phyloP scores from a whole-genome alignment of 1,140 invertebrate genomes.

The Ganaspis sp. region DNA sequence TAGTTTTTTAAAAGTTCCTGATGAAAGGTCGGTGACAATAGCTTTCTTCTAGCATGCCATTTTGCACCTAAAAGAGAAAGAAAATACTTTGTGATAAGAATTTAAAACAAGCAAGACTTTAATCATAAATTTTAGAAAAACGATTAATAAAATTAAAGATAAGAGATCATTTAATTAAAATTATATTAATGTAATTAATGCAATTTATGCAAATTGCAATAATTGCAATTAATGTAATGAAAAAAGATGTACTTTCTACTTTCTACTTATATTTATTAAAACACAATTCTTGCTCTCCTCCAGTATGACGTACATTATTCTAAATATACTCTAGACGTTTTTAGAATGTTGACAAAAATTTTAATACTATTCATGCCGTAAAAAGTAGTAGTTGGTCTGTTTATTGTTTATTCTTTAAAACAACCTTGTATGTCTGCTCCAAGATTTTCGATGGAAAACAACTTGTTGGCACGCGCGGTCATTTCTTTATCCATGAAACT shows the following conservation, averaged over 20 bases:
- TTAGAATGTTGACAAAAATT: not conserved
- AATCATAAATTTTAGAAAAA: too few relatives aligned
- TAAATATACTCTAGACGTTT: not conserved
- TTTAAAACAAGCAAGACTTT: too few relatives aligned
- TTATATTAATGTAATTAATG: too few relatives aligned
- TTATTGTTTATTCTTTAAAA: not conserved
- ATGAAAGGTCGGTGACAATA: slow-evolving; percentile 88
- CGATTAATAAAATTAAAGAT: too few relatives aligned
- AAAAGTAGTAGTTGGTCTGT: not conserved
- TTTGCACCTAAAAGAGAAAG: slow-evolving; percentile 77
- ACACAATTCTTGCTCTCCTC: too few relatives aligned
- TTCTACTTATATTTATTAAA: too few relatives aligned
- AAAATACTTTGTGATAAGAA: too few relatives aligned
- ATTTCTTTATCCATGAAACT: slow-evolving; percentile 21
- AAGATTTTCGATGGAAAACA: slow-evolving; percentile 25
- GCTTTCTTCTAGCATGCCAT: slow-evolving; percentile 82
- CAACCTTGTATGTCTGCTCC: slow-evolving; percentile 18
- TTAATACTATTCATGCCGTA: not conserved
- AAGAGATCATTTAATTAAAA: too few relatives aligned
- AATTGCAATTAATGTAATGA: too few relatives aligned
- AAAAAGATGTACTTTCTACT: too few relatives aligned
- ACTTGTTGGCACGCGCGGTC: not conserved
- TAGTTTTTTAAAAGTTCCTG: slow-evolving; percentile 85
- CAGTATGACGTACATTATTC: not conserved
- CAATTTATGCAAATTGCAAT: too few relatives aligned